Base-by-base conservation (phyloP, 2,113 vertebrate species). In the Chionis minor region DNA sequence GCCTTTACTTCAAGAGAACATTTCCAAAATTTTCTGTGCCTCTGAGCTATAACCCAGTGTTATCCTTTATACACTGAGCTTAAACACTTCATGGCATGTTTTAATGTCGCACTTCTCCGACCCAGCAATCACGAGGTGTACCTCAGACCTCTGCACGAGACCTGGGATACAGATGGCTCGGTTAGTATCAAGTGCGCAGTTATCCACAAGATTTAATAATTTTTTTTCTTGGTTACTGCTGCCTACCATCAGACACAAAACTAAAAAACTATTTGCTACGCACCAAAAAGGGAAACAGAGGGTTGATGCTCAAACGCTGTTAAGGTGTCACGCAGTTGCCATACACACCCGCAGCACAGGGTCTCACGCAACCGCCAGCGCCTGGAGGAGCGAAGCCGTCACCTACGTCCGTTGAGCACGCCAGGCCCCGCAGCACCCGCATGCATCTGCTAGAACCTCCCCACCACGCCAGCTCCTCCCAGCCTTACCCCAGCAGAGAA, bases 21-120 rank as follows among this genome's bases (percentile, higher is more conserved):
- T 63, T 74, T 78, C 42, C 58, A 90, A 40, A 58, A 24, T 26
- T 38, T 92, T 54, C 86, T 99, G 99, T 99, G 98, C 99, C 99
- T 98, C 97, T 98, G 99, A 99, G 99, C 95, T 99, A 99, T 99
- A 99, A 99, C 99, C 98, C 98, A 98, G 98, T 96, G 98, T 97
- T 96, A 95, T 94, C 52, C 99, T 99, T 96, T 54, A 96, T 97
- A 99, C 99, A 98, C 98, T 97, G 98, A 98, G 99, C 99, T 99
- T 99, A 99, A 99, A 99, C 98, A 97, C 96, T 97, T 98, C 99
- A 98, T 98, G 98, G 98, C 98, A 96, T 95, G 54, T 81, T 96
- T 97, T 99, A 95, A 94, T 99, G 82, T 99, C 18, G 99, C 99
- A 99, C 99, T 99, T 95, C 95, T 97, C 94, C 96, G 98, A 99